A percentile compares a stretch with the other conserved stretches of the same genome.
phyloP scores from a whole-genome alignment of 2,113 vertebrate species.

The Eira barbara region DNA sequence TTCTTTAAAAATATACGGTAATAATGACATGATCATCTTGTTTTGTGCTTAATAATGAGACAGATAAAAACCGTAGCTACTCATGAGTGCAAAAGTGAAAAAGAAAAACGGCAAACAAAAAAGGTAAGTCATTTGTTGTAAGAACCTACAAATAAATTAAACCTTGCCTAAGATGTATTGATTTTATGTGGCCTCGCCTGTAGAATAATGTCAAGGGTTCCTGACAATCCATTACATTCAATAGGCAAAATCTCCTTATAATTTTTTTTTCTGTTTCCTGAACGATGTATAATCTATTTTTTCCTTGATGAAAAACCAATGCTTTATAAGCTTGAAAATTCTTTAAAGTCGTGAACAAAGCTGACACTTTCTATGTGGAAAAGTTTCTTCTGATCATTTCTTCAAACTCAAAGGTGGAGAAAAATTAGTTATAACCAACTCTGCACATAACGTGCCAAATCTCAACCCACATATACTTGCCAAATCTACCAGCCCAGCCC shows the following conservation, averaged over 20 bases:
- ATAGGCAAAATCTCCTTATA: slow-evolving; percentile 82
- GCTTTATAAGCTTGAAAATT: slow-evolving; percentile 52
- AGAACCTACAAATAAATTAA: slow-evolving; percentile 88
- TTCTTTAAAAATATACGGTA: slow-evolving; percentile 48
- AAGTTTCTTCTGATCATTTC: slow-evolving; percentile 66
- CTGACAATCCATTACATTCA: slow-evolving; percentile 84
- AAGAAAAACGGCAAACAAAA: slow-evolving; percentile 82
- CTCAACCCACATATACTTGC: not conserved
- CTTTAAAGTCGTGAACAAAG: slow-evolving; percentile 63
- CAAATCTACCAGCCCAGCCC: not conserved
- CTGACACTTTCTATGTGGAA: not conserved
- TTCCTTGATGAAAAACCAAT: slow-evolving; percentile 67
- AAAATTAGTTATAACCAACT: not conserved
- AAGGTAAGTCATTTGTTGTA: slow-evolving; percentile 84
- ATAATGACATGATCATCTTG: slow-evolving; percentile 59
- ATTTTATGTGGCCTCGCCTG: slow-evolving; percentile 84
- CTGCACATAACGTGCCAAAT: not conserved
- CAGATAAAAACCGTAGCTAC: slow-evolving; percentile 74
- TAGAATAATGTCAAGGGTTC: slow-evolving; percentile 85
- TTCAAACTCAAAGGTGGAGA: not conserved
- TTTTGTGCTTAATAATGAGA: slow-evolving; percentile 71
- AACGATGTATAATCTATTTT: slow-evolving; percentile 77
- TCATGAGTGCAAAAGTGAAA: slow-evolving; percentile 77
- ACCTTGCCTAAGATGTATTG: slow-evolving; percentile 87
- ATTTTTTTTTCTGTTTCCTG: slow-evolving; percentile 79